phyloP scores from a whole-genome alignment of 2,888 invertebrate species.

The Megalurothrips usitatus region DNA sequence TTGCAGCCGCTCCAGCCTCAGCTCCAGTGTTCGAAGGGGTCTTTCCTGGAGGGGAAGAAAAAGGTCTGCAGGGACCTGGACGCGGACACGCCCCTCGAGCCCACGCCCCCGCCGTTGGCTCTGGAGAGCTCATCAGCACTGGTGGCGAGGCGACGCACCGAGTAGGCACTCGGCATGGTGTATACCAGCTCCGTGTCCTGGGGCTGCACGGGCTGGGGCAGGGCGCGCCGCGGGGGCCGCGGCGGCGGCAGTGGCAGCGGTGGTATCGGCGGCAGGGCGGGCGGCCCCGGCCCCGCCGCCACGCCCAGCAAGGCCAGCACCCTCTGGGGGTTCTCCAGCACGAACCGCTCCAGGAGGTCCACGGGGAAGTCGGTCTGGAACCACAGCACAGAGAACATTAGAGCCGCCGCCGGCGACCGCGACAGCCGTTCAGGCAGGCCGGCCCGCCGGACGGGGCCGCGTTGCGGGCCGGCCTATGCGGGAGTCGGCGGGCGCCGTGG shows the following conservation, averaged over 20 bases:
- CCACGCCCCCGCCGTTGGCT: not conserved
- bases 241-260: not conserved
- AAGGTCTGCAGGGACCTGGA: not conserved
- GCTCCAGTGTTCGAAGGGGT: constrained; percentile 15
- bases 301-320: constrained; percentile 69
- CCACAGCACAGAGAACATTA: not conserved
- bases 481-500: too few species aligned
- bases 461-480: too few species aligned
- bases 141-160: not conserved
- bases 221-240: not conserved
- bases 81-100: not conserved
- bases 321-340: constrained; percentile 66
- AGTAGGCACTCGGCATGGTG: constrained; percentile 14
- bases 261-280: not conserved
- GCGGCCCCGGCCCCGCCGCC: constrained; percentile 52
- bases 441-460: too few species aligned
- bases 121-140: not conserved
- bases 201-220: not conserved
- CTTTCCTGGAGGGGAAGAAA: not conserved
- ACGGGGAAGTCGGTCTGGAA: constrained; percentile 59
- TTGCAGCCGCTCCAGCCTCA: not conserved
- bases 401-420: too few species aligned
- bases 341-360: constrained; percentile 59
- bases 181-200: constrained; percentile 19
- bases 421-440: too few species aligned